A percentile compares a stretch with the other conserved stretches of the same genome.
phyloP scores from a whole-genome alignment of 2,888 invertebrate species.

The Acrocyrtus sp. region DNA sequence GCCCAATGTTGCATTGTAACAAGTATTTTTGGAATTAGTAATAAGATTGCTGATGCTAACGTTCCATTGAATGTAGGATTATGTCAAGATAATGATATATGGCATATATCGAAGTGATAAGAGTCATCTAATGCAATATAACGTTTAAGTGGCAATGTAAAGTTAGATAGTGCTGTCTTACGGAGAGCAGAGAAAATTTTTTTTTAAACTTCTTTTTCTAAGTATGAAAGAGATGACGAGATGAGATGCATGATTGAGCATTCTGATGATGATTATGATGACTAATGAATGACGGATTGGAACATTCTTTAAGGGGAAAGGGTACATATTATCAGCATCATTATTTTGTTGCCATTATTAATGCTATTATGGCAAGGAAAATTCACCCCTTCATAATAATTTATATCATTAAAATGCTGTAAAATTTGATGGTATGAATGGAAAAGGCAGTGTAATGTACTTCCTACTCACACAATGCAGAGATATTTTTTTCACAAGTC shows the following conservation, averaged over 20 bases:
- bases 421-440: background rate
- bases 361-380: conserved; percentile 3
- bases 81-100: no score
- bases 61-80: no score
- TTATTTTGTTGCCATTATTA: conserved; percentile 20
- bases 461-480: background rate
- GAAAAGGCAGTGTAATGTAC: background rate
- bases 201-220: no score
- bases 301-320: conserved; percentile 26
- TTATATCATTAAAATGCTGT: background rate
- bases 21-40: no score
- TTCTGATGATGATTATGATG: conserved; percentile 28
- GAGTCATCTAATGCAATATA: no score
- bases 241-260: conserved; percentile 37
- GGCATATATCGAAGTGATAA: no score
- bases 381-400: background rate
- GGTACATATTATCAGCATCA: conserved; percentile 39
- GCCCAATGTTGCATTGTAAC: no score
- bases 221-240: no score
- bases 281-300: conserved; percentile 41
- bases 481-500: conserved; percentile 10
- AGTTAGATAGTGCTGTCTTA: no score
- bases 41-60: no score
- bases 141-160: no score
- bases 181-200: no score